A percentile compares a stretch with the other conserved stretches of the same genome.
These are phyloP conservation scores for Cephus sareptanus DNA, from an alignment of 2,888 invertebrate genomes.

Conservation along the genomic window DNA sequence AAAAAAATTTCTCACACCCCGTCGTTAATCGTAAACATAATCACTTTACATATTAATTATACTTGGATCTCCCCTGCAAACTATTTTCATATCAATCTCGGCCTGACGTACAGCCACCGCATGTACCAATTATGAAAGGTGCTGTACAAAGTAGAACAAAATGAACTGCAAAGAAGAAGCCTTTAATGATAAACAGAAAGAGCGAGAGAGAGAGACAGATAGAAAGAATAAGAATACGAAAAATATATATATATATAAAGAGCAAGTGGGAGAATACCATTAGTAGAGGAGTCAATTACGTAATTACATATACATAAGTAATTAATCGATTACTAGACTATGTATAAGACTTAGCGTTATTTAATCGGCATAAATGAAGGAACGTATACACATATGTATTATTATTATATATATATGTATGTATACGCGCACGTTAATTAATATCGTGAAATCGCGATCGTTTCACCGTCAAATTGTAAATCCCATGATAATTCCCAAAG, in stretches of 20 bases:
- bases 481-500: background rate
- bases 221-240: conserved; percentile 6
- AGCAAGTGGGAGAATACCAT: conserved; percentile 2
- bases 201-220: background rate
- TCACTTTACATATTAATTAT: conserved; percentile 3
- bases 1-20: background rate
- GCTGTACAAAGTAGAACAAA: conserved; percentile 1
- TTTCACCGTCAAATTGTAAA: background rate
- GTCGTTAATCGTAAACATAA: background rate
- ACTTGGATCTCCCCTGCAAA: conserved; percentile 8
- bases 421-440: background rate
- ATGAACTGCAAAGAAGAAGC: background rate
- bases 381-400: background rate
- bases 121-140: conserved; percentile 8
- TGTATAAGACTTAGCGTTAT: background rate
- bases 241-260: background rate
- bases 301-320: conserved; percentile 1
- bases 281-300: conserved; percentile 14
- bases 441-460: background rate
- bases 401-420: background rate
- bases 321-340: background rate
- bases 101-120: conserved; percentile 2
- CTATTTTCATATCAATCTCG: conserved; percentile 13
- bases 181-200: background rate
- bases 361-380: background rate